Base-by-base conservation (phyloP, 2,797 vertebrate species). In the Sebastes dallii region DNA sequence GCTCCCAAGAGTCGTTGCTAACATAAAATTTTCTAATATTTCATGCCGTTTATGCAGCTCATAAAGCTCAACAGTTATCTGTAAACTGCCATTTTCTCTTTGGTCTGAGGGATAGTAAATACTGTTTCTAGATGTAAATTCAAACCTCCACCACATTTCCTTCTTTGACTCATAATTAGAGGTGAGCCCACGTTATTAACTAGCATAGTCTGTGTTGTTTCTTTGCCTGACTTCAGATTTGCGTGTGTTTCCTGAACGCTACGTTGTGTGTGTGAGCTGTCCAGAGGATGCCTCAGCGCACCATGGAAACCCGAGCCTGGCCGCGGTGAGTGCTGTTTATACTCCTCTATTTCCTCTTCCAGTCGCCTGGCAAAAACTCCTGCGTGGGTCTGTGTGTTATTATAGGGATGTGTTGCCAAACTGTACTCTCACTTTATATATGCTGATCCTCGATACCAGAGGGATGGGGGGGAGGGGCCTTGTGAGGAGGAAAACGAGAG, bases 201-300 rank as follows among this genome's bases (percentile, higher is more conserved):
- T 70, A 77, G 60, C 76, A 29, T 72, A 74, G 72, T 88, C 86
- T 92, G 81, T 80, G 79, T 85, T 88, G 81, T 90, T 80, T 85
- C 87, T 83, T 64, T 77, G 65, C 82, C 83, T 87, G 75, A 79
- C 91, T 85, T 80, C 89, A 99, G 98, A 97, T 32, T 92, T 99
- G 80, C 95, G 94, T 88, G 92, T 99, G 81, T 98, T 99, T 95
- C 98, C 98, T 62, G 97, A 98, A 71, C 94, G 95, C 69, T 97
- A 96, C 89, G 96, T 98, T 42, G 96, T 99, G 91, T 98, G 95
- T 93, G 95, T 96, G 93, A 96, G 95, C 93, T 95, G 95, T 86
- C 94, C 95, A 77, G 95, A 96, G 87, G 95, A 89, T 84, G 88
- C 89, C 93, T 89, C 73, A 79, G 93, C 89, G 80, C 85, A 88